These are phyloP conservation scores for Sepioteuthis lessoniana DNA, from an alignment of 2,888 invertebrate species.

Conservation along the genomic window DNA sequence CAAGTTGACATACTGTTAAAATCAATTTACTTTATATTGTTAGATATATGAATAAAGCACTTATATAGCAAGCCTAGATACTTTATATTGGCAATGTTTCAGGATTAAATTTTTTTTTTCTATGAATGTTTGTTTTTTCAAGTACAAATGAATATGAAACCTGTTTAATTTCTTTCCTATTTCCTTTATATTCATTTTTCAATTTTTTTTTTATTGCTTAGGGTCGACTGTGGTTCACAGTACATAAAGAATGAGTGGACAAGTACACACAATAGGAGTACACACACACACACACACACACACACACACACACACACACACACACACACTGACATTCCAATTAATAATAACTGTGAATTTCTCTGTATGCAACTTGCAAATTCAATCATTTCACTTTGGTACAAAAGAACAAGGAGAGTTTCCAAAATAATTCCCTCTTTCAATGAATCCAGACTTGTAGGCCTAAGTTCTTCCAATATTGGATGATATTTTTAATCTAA, in stretches of 20 bases:
- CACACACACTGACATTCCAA: not conserved
- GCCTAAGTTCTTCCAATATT: conserved; percentile 17
- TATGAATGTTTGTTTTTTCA: not conserved
- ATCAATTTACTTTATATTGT: no score
- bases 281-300: not conserved
- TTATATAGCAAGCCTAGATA: not conserved
- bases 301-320: not conserved
- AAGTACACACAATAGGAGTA: not conserved
- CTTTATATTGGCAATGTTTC: not conserved
- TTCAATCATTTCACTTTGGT: not conserved
- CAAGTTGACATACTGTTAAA: no score
- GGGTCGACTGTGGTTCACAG: not conserved
- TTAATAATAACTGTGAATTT: not conserved
- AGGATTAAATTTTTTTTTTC: not conserved
- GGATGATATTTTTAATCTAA: not conserved
- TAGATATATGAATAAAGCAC: not conserved
- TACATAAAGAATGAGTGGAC: not conserved
- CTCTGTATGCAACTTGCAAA: not conserved
- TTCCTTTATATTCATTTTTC: no score
- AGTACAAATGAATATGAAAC: not conserved
- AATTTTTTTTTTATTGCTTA: not conserved
- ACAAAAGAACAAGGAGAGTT: not conserved
- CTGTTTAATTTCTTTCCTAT: not conserved
- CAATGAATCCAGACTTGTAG: not conserved
- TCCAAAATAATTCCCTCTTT: not conserved